Evolutionary conservation across 2,888 invertebrate genomes (phyloP), one percentile per base, ranked within the genome.

Genomic region (Cantharis nigra): DNA sequence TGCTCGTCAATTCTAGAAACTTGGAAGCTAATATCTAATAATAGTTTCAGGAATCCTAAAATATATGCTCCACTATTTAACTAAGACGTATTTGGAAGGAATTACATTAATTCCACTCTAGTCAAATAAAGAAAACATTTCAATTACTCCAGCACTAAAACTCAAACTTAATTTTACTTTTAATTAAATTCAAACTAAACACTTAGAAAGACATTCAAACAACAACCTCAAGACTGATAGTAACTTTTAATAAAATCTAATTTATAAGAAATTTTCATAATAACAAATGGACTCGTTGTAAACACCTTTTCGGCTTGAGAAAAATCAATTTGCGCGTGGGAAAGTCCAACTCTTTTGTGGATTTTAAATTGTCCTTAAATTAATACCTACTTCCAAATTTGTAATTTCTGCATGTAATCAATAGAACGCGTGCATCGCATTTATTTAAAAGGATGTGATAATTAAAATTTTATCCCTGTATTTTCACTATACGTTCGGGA

Each of bases 1-100:
- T 67, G 69, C 26, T 65, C 49, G 65, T 72, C 72, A 72, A 65
- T 72, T 63, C 49, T 67, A 16, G 33, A 72, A 72, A 65, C 72
- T 72, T 10, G 30, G 30, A n/a, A 49, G 23, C 33, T 67, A 67
- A 67, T 67, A 67, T 26, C 71, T 63, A 71, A 62, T 70, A 67
- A 73, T 73, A 49, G 49, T 73, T 73, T 20, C 33, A 62, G 49
- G 33, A 33, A 62, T 69, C 64, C 28, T 18, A 18, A 63, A 71
- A 71, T 71, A n/a, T 63, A 62, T 18, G 49, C n/a, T n/a, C n/a
- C 49, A 49, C n/a, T 49, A 49, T 49, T 7, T 49, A 49, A 49
- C 49, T 49, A n/a, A 49, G n/a, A 49, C 49, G 49, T 49, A 49
- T 49, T 49, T 49, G 49, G 49, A 49, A 49, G 49, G 49, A 49